Conservation (phyloP, 2,113 vertebrate species). For the Rhineura floridana region DNA sequence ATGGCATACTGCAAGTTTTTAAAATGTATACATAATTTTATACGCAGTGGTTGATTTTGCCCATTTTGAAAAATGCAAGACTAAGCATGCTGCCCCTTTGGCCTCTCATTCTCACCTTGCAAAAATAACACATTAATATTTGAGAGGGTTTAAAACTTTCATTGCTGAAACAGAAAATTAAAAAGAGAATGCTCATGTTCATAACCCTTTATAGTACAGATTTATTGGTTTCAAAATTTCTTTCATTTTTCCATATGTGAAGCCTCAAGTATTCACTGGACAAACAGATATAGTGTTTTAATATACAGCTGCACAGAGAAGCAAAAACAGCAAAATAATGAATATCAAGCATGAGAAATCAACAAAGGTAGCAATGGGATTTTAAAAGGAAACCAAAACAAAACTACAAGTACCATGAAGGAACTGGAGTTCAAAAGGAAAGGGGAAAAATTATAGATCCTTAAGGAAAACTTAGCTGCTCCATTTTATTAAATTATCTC, state of each 20-base stretch:
- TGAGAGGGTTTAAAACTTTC: background rate
- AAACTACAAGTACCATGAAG: background rate
- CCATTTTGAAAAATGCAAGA: background rate
- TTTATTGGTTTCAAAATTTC: background rate
- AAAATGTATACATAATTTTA: background rate
- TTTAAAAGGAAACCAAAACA: background rate
- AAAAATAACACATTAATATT: background rate
- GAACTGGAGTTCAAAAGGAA: background rate
- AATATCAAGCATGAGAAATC: background rate
- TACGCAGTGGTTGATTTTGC: background rate
- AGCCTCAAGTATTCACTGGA: background rate
- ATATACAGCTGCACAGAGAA: background rate
- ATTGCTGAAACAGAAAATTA: slow-evolving; percentile 10
- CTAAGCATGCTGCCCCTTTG: background rate
- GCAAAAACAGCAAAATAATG: background rate
- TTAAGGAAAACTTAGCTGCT: background rate
- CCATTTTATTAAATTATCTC: background rate
- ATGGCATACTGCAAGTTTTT: background rate
- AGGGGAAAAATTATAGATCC: background rate
- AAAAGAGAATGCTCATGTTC: background rate
- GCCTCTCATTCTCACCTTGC: background rate
- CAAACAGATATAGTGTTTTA: slow-evolving; percentile 17
- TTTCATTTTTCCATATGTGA: background rate
- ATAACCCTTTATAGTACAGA: background rate
- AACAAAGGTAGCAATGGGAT: background rate